phyloP scores from a whole-genome alignment of 2,888 invertebrate genomes.

The Clostera curtula region DNA sequence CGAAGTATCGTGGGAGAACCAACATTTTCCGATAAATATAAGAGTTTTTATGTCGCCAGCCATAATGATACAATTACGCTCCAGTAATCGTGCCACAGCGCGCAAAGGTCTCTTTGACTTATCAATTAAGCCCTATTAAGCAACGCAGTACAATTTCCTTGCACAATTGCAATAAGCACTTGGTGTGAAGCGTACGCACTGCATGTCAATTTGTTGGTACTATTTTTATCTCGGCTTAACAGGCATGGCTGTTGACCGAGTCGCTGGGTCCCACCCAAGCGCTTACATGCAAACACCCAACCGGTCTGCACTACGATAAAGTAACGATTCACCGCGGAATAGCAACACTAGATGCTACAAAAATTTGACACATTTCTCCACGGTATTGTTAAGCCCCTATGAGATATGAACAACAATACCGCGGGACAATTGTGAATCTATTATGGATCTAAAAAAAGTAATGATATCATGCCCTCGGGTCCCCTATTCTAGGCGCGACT shows the following conservation, averaged over 20 bases:
- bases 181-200: slow-evolving; percentile 22
- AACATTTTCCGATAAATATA: too few species aligned
- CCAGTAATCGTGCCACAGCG: slow-evolving; percentile 27
- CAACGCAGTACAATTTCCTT: slow-evolving; percentile 33
- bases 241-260: slow-evolving; percentile 21
- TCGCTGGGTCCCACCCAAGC: slow-evolving; percentile 31
- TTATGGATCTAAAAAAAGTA: slow-evolving; percentile 17
- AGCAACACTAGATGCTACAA: slow-evolving; percentile 12
- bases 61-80: slow-evolving; percentile 25
- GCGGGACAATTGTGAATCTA: slow-evolving; percentile 20
- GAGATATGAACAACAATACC: slow-evolving; percentile 13
- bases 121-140: slow-evolving; percentile 45
- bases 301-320: slow-evolving; percentile 39
- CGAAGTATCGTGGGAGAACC: too few species aligned
- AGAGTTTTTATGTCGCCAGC: slow-evolving; percentile 7
- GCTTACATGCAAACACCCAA: slow-evolving; percentile 46
- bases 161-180: slow-evolving; percentile 26
- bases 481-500: slow-evolving; percentile 33
- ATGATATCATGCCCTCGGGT: slow-evolving; percentile 18
- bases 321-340: slow-evolving; percentile 25
- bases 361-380: slow-evolving; percentile 11
- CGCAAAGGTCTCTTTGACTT: slow-evolving; percentile 39
- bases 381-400: slow-evolving; percentile 17
- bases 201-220: slow-evolving; percentile 23
- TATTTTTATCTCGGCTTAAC: slow-evolving; percentile 31